These are phyloP conservation scores for Ylistrum balloti DNA, from an alignment of 1,140 invertebrate genomes.

Conservation along the genomic window DNA sequence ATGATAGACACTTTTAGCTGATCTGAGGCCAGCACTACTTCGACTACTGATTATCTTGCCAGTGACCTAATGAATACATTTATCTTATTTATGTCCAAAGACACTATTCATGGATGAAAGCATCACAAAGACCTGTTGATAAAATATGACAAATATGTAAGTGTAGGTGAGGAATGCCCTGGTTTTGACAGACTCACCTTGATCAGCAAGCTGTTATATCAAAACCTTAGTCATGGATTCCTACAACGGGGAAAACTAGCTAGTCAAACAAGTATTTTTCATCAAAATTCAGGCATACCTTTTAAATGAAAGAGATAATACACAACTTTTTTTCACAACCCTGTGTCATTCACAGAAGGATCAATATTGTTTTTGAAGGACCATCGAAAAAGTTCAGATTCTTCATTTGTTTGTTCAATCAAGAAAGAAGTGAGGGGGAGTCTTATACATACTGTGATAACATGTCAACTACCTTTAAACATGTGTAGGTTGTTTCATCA, in stretches of 20 bases:
- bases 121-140: conserved; percentile 14
- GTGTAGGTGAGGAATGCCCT: background rate
- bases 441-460: too few species aligned
- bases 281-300: background rate
- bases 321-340: too few species aligned
- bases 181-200: background rate
- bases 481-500: too few species aligned
- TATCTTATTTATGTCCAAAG: conserved; percentile 18
- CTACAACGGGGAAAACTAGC: background rate
- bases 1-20: background rate
- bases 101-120: conserved; percentile 29
- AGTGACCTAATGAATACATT: conserved; percentile 17
- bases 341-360: too few species aligned
- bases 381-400: too few species aligned
- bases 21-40: background rate
- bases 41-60: background rate
- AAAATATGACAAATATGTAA: conserved; percentile 23
- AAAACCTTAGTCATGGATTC: background rate
- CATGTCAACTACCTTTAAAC: too few species aligned
- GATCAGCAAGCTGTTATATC: background rate
- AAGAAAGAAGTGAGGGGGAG: too few species aligned
- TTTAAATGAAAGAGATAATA: too few species aligned
- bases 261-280: background rate
- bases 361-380: too few species aligned
- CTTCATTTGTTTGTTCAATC: too few species aligned